Percentiles rank a stretch among this genome's conserved stretches.
Evolutionary conservation across 2,797 vertebrate genomes (phyloP).

Genomic region (Micropoecilia bifurca): DNA sequence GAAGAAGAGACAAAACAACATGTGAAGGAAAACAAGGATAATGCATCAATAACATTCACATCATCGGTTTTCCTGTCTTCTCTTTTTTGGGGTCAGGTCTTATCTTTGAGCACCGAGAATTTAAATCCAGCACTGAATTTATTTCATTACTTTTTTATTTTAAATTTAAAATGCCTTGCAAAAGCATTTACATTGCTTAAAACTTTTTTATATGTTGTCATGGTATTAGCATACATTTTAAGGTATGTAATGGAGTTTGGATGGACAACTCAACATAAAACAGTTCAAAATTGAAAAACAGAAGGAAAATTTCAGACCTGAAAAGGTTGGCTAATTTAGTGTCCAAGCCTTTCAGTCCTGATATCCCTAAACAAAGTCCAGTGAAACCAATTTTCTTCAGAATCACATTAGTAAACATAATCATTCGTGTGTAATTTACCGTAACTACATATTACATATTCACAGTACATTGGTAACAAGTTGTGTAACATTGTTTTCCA

Average conservation of each 20-base stretch:
- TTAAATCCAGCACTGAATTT: not conserved
- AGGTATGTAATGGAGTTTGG: not conserved
- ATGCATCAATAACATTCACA: not conserved
- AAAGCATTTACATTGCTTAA: not conserved
- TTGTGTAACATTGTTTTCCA: not conserved
- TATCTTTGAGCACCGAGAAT: not conserved
- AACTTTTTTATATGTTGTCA: not conserved
- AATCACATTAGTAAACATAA: not conserved
- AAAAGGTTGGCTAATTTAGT: not conserved
- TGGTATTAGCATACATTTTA: not conserved
- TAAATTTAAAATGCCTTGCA: not conserved
- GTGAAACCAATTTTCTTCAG: not conserved
- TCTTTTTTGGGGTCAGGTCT: not conserved
- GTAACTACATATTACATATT: too few relatives aligned
- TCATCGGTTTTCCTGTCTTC: not conserved
- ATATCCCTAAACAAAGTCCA: not conserved
- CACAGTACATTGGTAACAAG: not conserved
- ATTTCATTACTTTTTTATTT: not conserved
- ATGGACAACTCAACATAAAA: not conserved
- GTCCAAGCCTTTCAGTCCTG: not conserved
- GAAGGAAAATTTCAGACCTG: not conserved
- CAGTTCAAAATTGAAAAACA: not conserved
- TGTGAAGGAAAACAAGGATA: slow-evolving; percentile 1
- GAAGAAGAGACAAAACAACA: not conserved
- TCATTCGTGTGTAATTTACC: not conserved